A percentile compares a stretch with the other conserved stretches of the same genome.
Conservation (phyloP, 2,113 vertebrate genomes). For the Rattus norvegicus region GRCr8 NC_086026.1:33689501-33690000, state of each 20-base stretch:
- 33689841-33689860: not conserved
- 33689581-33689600: not conserved
- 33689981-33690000: not conserved
- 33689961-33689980: not conserved
- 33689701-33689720: constrained; percentile 51
- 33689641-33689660: not conserved
- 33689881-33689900: not conserved
- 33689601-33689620: too few species aligned
- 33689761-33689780: not conserved
- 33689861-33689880: not conserved
- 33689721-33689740: not conserved
- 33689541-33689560: not conserved
- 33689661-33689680: constrained; percentile 60
- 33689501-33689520: not conserved
- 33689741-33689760: not conserved
- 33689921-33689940: not conserved
- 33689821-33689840: not conserved
- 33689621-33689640: constrained; percentile 31
- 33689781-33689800: not conserved
- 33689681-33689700: constrained; percentile 56
- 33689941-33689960: too few species aligned
- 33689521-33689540: not conserved
- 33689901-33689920: not conserved
- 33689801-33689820: not conserved
- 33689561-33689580: not conserved